A percentile compares a stretch with the other conserved stretches of the same genome.
Evolutionary conservation across 2,113 vertebrate genomes (phyloP).

Genomic region (Sebastes schlegelii): DNA sequence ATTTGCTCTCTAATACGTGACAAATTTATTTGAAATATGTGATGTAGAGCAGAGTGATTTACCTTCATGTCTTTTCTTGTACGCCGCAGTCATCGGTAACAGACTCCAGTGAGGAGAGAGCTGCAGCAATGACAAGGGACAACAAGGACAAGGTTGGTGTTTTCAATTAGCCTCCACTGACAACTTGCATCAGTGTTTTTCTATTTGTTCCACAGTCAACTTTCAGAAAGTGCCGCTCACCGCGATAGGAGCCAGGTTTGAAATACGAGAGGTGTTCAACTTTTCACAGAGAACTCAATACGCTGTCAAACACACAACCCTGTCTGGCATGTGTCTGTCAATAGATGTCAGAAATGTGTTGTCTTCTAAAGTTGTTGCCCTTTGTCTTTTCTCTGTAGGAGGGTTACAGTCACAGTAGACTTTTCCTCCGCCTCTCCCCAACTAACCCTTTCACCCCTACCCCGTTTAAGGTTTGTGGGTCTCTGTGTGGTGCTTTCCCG

Average conservation of each 20-base stretch:
- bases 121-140: conserved; percentile 45
- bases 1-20: conserved; percentile 23
- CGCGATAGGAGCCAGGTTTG: background rate
- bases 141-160: conserved; percentile 80
- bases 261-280: background rate
- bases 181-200: conserved; percentile 16
- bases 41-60: conserved; percentile 40
- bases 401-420: conserved; percentile 90
- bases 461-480: conserved; percentile 97
- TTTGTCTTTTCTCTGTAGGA: conserved; percentile 93
- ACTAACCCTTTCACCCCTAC: conserved; percentile 98
- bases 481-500: conserved; percentile 68
- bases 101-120: conserved; percentile 74
- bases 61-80: conserved; percentile 53
- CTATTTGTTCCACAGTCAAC: background rate
- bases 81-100: conserved; percentile 70
- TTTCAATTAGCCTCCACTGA: conserved; percentile 8
- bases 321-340: conserved; percentile 9
- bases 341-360: conserved; percentile 50
- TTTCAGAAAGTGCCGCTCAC: background rate
- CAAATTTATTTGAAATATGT: background rate
- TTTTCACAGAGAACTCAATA: background rate
- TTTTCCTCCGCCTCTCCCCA: conserved; percentile 93
- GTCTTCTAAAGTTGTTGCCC: conserved; percentile 63
- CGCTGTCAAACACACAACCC: background rate